Conservation (phyloP, 2,113 vertebrate genomes). For the Colaptes auratus region DNA sequence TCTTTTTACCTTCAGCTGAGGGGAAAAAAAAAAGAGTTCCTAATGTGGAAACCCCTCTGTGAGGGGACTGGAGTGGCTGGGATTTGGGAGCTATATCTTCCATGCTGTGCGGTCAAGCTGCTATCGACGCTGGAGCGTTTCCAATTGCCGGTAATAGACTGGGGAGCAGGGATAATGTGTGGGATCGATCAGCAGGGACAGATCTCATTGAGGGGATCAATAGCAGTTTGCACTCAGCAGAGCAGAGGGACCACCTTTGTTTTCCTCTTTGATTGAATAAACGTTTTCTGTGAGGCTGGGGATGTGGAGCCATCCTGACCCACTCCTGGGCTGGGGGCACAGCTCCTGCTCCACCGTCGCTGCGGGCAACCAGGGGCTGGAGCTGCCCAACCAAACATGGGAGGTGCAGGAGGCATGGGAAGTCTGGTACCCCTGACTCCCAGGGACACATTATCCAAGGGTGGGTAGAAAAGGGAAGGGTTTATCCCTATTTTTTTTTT, state of each 20-base stretch:
- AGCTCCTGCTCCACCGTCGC: conserved; percentile 76
- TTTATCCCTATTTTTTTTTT: not conserved
- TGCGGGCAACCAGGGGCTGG: conserved; percentile 87
- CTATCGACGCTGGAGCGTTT: conserved; percentile 90
- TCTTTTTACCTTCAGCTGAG: conserved; percentile 36
- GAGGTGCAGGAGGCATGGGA: conserved; percentile 44
- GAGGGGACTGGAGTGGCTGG: not conserved
- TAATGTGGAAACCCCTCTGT: not conserved
- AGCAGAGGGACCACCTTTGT: conserved; percentile 93
- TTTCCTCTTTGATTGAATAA: conserved; percentile 96
- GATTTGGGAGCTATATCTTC: conserved; percentile 74
- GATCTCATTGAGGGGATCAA: conserved; percentile 99
- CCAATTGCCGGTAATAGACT: conserved; percentile 96
- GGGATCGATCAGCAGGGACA: conserved; percentile 99
- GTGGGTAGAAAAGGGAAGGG: not conserved
- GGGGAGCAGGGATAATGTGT: conserved; percentile 94
- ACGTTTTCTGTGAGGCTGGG: conserved; percentile 82
- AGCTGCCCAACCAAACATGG: conserved; percentile 73
- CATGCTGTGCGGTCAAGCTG: conserved; percentile 83
- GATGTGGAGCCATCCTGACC: conserved; percentile 79
- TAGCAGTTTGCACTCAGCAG: conserved; percentile 99
- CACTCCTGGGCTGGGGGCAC: conserved; percentile 77
- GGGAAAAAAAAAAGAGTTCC: conserved; percentile 9
- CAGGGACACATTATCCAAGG: conserved; percentile 41
- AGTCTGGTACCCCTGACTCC: conserved; percentile 77